These are phyloP conservation scores for Drosophila mayri DNA, from an alignment of 1,140 invertebrate species.

Conservation along the genomic window DNA sequence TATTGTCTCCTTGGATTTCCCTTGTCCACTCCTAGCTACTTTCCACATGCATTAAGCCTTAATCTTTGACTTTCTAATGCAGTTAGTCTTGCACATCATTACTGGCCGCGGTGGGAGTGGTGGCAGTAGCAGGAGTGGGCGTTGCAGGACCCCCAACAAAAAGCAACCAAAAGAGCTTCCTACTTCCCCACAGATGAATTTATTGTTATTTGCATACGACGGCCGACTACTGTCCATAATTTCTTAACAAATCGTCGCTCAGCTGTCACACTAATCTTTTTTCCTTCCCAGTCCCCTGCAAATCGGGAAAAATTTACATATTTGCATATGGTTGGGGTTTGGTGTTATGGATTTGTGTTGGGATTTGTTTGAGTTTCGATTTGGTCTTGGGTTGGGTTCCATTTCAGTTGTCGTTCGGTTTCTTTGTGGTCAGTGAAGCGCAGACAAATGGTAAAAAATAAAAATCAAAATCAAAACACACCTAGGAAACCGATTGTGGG, in stretches of 20 bases:
- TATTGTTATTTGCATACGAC: slow-evolving; percentile 71
- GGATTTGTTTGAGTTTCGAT: slow-evolving; percentile 21
- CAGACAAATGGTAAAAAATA: slow-evolving; percentile 58
- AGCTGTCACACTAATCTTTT: slow-evolving; percentile 81
- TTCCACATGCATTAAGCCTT: slow-evolving; percentile 51
- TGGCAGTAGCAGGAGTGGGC: slow-evolving; percentile 44
- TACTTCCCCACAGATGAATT: slow-evolving; percentile 47
- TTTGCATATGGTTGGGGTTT: slow-evolving; percentile 41
- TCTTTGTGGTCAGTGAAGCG: slow-evolving; percentile 74
- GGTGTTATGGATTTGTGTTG: slow-evolving; percentile 45
- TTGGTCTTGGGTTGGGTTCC: slow-evolving; percentile 27
- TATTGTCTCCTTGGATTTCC: slow-evolving; percentile 4
- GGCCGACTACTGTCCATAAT: slow-evolving; percentile 80
- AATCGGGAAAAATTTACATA: slow-evolving; percentile 67
- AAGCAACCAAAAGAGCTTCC: slow-evolving; percentile 20
- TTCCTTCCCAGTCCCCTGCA: neutral
- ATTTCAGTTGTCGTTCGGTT: slow-evolving; percentile 29
- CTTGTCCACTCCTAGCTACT: slow-evolving; percentile 12
- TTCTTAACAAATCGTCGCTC: slow-evolving; percentile 82
- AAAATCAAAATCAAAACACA: slow-evolving; percentile 43
- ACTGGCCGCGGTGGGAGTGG: slow-evolving; percentile 23
- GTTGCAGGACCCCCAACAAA: slow-evolving; percentile 22
- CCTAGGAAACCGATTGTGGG: slow-evolving; percentile 69
- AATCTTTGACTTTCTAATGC: slow-evolving; percentile 60
- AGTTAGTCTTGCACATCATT: slow-evolving; percentile 56